Conservation (phyloP, 2,113 vertebrate species). For the Syngnathus typhle region DNA sequence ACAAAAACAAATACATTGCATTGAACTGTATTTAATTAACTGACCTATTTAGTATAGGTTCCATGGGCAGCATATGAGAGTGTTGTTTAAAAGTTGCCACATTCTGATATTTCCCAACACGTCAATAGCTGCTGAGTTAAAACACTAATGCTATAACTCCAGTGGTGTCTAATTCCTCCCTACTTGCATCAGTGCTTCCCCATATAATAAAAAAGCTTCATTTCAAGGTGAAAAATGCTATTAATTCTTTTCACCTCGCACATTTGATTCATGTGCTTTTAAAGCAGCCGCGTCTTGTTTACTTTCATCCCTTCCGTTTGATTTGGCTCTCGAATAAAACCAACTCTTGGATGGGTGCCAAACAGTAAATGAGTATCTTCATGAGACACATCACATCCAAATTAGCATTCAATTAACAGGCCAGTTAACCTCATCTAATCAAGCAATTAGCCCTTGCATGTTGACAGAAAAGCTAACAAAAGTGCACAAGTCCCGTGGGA, state of each 20-base stretch:
- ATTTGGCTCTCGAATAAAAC: conserved; percentile 49
- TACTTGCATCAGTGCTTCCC: neutral
- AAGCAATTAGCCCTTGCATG: conserved; percentile 72
- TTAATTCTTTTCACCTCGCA: conserved; percentile 25
- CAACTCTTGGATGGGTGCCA: conserved; percentile 56
- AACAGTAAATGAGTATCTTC: conserved; percentile 62
- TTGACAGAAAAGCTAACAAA: conserved; percentile 70
- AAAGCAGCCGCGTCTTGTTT: conserved; percentile 40
- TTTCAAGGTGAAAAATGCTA: conserved; percentile 29
- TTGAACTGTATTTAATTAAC: neutral
- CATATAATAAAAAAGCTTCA: conserved; percentile 20
- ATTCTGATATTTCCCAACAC: neutral
- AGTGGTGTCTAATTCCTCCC: neutral
- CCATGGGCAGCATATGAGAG: neutral
- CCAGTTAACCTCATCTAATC: conserved; percentile 71
- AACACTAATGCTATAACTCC: neutral
- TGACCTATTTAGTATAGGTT: neutral
- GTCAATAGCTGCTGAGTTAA: neutral
- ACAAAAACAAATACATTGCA: neutral
- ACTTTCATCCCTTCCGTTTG: conserved; percentile 50
- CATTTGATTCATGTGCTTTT: conserved; percentile 37
- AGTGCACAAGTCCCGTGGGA: conserved; percentile 65
- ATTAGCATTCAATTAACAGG: conserved; percentile 74
- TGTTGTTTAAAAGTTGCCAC: neutral
- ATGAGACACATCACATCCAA: conserved; percentile 68